phyloP scores from a whole-genome alignment of 2,888 invertebrate genomes.

The Clusia tigrina region DNA sequence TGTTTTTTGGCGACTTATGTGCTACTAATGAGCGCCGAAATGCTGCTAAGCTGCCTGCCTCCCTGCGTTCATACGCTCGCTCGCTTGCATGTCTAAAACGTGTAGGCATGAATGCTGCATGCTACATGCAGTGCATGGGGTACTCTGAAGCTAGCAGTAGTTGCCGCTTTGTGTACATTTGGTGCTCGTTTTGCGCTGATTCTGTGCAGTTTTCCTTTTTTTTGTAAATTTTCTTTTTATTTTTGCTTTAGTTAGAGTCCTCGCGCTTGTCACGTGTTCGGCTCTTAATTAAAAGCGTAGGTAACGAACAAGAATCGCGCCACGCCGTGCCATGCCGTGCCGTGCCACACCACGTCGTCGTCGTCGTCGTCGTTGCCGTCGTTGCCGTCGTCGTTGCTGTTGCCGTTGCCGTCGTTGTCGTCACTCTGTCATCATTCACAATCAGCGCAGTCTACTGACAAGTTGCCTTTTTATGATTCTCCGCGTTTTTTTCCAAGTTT shows the following conservation, averaged over 20 bases:
- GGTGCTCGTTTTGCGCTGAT: neutral
- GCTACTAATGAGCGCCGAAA: too few relatives aligned
- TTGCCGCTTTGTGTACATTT: too few relatives aligned
- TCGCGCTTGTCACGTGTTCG: neutral
- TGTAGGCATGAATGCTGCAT: too few relatives aligned
- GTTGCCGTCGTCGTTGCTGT: neutral
- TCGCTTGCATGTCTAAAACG: too few relatives aligned
- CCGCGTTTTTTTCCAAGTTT: neutral
- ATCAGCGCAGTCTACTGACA: conserved; percentile 26
- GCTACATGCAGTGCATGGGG: conserved; percentile 14
- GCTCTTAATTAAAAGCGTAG: conserved; percentile 19
- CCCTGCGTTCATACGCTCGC: too few relatives aligned
- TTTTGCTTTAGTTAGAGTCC: neutral
- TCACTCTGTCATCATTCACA: conserved; percentile 30
- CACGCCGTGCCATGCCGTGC: neutral
- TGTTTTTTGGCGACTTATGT: too few relatives aligned
- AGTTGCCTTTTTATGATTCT: conserved; percentile 3
- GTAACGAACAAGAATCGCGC: neutral
- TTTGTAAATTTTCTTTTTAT: neutral
- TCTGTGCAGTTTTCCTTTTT: neutral
- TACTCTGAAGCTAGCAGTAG: conserved; percentile 5
- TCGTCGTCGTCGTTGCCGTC: neutral
- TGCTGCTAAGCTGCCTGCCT: too few relatives aligned
- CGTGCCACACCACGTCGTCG: neutral
- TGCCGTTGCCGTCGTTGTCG: too few relatives aligned